These are phyloP conservation scores for Candoia aspera DNA, from an alignment of 2,113 vertebrate genomes.

Conservation along the genomic window DNA sequence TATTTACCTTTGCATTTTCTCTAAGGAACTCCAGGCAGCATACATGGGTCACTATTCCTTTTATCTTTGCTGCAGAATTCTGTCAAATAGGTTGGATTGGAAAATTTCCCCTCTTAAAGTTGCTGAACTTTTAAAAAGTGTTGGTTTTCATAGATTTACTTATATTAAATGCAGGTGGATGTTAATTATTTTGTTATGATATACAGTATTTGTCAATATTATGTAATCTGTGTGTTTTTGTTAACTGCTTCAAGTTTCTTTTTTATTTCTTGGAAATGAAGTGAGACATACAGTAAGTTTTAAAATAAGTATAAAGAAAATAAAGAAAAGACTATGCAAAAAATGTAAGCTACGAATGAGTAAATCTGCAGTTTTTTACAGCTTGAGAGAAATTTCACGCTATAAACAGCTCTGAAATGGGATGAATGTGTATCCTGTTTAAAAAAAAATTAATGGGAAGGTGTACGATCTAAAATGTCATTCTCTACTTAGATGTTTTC, in stretches of 20 bases:
- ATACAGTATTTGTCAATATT: not conserved
- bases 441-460: not conserved
- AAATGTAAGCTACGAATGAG: not conserved
- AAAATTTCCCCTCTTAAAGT: not conserved
- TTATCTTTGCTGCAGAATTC: not conserved
- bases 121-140: not conserved
- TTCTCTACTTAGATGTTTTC: not conserved
- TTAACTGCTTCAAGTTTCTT: not conserved
- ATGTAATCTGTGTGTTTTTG: not conserved
- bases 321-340: not conserved
- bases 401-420: not conserved
- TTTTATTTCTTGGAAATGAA: not conserved
- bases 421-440: not conserved
- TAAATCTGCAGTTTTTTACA: not conserved
- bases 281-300: not conserved
- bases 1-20: not conserved
- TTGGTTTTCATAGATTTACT: not conserved
- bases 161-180: not conserved
- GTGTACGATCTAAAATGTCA: not conserved
- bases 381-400: not conserved
- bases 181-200: not conserved
- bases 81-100: not conserved
- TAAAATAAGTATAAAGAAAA: not conserved
- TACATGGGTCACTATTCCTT: not conserved
- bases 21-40: not conserved